These are phyloP conservation scores for Phalera bucephala DNA, from an alignment of 2,888 invertebrate genomes.

Conservation along the genomic window DNA sequence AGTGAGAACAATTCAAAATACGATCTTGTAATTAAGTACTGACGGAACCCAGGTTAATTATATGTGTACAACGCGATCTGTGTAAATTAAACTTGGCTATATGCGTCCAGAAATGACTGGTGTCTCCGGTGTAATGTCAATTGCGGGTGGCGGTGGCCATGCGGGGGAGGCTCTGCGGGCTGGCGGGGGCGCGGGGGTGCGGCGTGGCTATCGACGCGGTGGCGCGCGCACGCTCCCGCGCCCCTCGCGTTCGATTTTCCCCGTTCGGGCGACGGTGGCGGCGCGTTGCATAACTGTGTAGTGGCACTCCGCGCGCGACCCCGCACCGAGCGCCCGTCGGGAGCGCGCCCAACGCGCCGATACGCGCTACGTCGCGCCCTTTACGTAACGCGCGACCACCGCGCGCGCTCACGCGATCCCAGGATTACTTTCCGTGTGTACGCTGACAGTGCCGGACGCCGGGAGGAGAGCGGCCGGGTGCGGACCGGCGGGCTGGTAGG, in stretches of 20 bases:
- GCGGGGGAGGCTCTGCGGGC: constrained; percentile 42
- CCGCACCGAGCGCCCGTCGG: constrained; percentile 76
- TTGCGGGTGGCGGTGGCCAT: constrained; percentile 44
- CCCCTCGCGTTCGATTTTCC: constrained; percentile 71
- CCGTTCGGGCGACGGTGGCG: constrained; percentile 68
- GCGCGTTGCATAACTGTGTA: constrained; percentile 79
- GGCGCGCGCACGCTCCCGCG: constrained; percentile 68
- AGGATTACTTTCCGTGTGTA: constrained; percentile 59
- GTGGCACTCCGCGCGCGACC: constrained; percentile 80
- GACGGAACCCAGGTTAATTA: neutral
- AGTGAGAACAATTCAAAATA: no score
- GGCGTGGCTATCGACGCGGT: constrained; percentile 58
- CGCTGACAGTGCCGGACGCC: constrained; percentile 53
- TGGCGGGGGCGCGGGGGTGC: constrained; percentile 40
- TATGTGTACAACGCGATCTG: constrained; percentile 16
- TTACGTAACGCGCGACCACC: constrained; percentile 78
- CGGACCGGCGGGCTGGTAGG: constrained; percentile 69
- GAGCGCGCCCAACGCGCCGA: constrained; percentile 70
- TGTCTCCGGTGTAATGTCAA: constrained; percentile 61
- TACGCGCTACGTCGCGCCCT: constrained; percentile 72
- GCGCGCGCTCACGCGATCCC: constrained; percentile 47
- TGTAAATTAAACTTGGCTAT: constrained; percentile 27
- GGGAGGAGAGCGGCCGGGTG: constrained; percentile 46
- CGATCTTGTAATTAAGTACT: no score
- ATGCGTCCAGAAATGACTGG: constrained; percentile 39